phyloP scores from a whole-genome alignment of 2,113 vertebrate genomes.

The Varanus salvator region DNA sequence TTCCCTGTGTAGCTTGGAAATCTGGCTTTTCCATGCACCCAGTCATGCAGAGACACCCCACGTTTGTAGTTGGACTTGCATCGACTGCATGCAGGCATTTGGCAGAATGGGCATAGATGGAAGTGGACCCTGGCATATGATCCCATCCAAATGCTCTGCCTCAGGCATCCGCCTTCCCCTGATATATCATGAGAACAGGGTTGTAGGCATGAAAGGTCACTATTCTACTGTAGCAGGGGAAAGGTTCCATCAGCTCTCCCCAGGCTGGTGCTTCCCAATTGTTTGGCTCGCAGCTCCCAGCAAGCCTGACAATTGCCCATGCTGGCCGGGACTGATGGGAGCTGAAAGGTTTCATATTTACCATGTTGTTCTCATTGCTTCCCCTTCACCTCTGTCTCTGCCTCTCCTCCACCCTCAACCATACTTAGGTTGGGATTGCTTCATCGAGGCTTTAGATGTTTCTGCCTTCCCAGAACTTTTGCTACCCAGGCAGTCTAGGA shows the following conservation, averaged over 20 bases:
- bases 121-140: not conserved
- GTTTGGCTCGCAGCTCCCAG: no score
- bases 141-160: no score
- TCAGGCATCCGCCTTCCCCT: not conserved
- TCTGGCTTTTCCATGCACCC: not conserved
- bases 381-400: not conserved
- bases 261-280: no score
- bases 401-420: no score
- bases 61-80: not conserved
- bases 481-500: not conserved
- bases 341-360: no score
- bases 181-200: not conserved
- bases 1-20: not conserved
- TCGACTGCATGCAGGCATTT: not conserved
- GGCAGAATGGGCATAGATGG: not conserved
- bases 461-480: not conserved
- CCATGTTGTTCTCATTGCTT: no score
- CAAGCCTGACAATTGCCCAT: no score
- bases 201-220: not conserved
- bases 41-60: not conserved
- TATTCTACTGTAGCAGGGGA: no score
- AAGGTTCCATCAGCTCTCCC: not conserved
- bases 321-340: no score
- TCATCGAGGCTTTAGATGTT: not conserved
- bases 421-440: not conserved